phyloP scores from a whole-genome alignment of 2,888 invertebrate species.

The Tetragonula carbonaria region DNA sequence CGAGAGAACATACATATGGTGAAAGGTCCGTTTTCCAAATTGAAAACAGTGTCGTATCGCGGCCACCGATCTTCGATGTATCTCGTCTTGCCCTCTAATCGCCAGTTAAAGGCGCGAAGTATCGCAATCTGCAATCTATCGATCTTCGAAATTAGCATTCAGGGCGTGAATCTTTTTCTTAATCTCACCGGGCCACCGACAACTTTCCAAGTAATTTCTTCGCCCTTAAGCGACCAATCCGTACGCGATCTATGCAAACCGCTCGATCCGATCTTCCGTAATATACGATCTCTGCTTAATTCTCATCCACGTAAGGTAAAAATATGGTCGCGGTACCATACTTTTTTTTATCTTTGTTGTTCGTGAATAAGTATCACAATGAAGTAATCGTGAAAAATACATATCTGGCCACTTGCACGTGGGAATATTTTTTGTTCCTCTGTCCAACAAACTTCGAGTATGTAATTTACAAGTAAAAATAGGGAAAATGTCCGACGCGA shows the following conservation, averaged over 20 bases:
- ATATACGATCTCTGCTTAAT: constrained; percentile 33
- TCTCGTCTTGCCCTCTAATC: constrained; percentile 68
- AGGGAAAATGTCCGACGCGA: not conserved
- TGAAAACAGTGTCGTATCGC: constrained; percentile 67
- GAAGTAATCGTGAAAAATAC: not conserved
- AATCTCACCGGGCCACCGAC: constrained; percentile 52
- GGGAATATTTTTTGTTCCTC: not conserved
- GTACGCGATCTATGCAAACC: constrained; percentile 49
- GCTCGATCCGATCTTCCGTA: constrained; percentile 29
- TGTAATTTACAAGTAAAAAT: not conserved
- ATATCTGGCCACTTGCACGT: not conserved
- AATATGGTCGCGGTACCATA: too few species aligned
- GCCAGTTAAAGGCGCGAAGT: constrained; percentile 69
- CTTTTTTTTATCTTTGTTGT: not conserved
- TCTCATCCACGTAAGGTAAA: not conserved
- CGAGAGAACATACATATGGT: constrained; percentile 29
- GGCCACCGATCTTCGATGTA: constrained; percentile 61
- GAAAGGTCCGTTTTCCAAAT: constrained; percentile 69
- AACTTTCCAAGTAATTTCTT: constrained; percentile 56
- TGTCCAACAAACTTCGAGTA: not conserved
- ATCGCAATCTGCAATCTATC: constrained; percentile 71
- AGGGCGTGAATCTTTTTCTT: constrained; percentile 73
- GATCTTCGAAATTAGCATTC: constrained; percentile 77
- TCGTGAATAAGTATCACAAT: not conserved
- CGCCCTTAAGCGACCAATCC: constrained; percentile 44